Conservation (phyloP, 2,797 vertebrate species). For the Bovichtus variegatus region DNA sequence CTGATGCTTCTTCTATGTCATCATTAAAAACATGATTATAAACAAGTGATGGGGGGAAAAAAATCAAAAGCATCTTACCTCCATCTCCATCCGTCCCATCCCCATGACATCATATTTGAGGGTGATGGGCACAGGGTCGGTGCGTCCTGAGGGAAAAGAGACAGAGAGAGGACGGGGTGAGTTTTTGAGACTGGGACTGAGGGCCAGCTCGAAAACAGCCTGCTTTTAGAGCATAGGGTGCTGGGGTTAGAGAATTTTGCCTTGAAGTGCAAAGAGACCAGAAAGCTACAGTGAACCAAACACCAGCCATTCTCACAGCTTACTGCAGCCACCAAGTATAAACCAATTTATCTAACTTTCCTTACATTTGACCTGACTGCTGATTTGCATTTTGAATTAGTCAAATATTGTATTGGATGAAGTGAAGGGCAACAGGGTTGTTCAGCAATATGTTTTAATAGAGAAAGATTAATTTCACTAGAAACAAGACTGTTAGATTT, state of each 20-base stretch:
- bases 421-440: slow-evolving; percentile 34
- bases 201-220: slow-evolving; percentile 83
- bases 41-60: background rate
- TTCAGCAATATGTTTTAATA: slow-evolving; percentile 8
- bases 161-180: slow-evolving; percentile 80
- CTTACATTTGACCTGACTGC: slow-evolving; percentile 46
- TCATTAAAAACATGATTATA: background rate
- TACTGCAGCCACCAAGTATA: slow-evolving; percentile 84
- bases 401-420: slow-evolving; percentile 16
- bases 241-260: slow-evolving; percentile 99
- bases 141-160: slow-evolving; percentile 90
- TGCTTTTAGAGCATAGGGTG: slow-evolving; percentile 93
- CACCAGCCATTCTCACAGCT: slow-evolving; percentile 99
- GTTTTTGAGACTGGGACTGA: slow-evolving; percentile 71
- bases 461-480: background rate
- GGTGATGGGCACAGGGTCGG: slow-evolving; percentile 97
- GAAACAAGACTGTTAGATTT: slow-evolving; percentile 13
- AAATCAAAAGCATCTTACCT: slow-evolving; percentile 84
- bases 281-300: slow-evolving; percentile 99
- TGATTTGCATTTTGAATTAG: slow-evolving; percentile 37
- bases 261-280: slow-evolving; percentile 99
- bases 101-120: slow-evolving; percentile 99
- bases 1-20: background rate
- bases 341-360: slow-evolving; percentile 31
- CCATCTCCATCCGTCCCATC: slow-evolving; percentile 99